These are phyloP conservation scores for Pseudomugil gertrudae DNA, from an alignment of 2,797 vertebrate species.

Conservation along the genomic window DNA sequence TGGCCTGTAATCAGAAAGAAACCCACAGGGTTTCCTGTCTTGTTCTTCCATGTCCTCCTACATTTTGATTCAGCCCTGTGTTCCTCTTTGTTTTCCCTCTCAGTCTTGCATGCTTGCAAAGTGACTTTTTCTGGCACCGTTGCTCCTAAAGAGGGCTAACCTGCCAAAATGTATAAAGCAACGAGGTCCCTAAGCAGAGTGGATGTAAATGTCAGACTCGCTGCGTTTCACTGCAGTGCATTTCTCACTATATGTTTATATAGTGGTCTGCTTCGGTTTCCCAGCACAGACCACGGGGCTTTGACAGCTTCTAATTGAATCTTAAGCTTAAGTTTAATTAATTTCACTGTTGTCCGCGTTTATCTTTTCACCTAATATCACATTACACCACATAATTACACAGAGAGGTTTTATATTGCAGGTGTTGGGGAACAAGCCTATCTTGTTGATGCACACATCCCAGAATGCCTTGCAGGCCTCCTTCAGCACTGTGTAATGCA, in stretches of 20 bases:
- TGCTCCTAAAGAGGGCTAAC: constrained; percentile 34
- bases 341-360: constrained; percentile 3
- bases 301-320: constrained; percentile 10
- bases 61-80: constrained; percentile 7
- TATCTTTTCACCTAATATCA: constrained; percentile 9
- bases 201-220: constrained; percentile 8
- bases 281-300: constrained; percentile 24
- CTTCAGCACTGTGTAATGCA: constrained; percentile 41
- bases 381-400: constrained; percentile 22
- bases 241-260: not conserved
- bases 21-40: constrained; percentile 53
- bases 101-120: constrained; percentile 11
- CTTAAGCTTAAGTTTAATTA: constrained; percentile 5
- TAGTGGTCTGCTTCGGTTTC: too few species aligned
- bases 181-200: constrained; percentile 18
- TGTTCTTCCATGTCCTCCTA: constrained; percentile 26
- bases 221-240: constrained; percentile 22
- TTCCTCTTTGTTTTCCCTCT: constrained; percentile 1
- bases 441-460: constrained; percentile 34
- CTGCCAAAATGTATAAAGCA: constrained; percentile 50
- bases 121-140: constrained; percentile 26
- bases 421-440: constrained; percentile 33
- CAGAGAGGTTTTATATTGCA: constrained; percentile 36
- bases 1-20: constrained; percentile 53
- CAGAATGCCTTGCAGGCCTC: constrained; percentile 56